Percentiles rank a stretch among this genome's conserved stretches.
Conservation (phyloP, 35 echinoderm and acorn worm genomes). For the Lytechinus pictus region DNA sequence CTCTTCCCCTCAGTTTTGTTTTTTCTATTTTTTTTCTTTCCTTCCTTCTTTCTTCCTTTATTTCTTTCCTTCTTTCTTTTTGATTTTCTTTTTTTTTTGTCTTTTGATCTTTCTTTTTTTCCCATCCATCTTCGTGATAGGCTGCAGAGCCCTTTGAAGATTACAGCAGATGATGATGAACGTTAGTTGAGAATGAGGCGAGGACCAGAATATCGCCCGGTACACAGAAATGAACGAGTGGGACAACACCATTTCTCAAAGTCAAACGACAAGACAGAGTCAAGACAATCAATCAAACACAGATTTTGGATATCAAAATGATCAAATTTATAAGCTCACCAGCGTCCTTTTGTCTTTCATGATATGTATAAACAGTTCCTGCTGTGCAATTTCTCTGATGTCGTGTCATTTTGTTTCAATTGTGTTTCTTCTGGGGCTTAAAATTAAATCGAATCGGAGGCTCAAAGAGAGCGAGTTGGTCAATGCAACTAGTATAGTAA, state of each 20-base stretch:
- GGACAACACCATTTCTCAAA: neutral
- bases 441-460: too few relatives aligned
- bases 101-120: neutral
- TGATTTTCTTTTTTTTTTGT: too few relatives aligned
- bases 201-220: too few relatives aligned
- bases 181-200: too few relatives aligned
- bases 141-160: too few relatives aligned
- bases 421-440: too few relatives aligned
- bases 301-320: neutral
- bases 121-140: too few relatives aligned
- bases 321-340: conserved; percentile 46
- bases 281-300: neutral
- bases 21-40: neutral
- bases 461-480: too few relatives aligned
- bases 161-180: too few relatives aligned
- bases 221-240: neutral
- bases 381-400: conserved; percentile 97
- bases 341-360: conserved; percentile 94
- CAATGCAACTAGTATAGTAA: too few relatives aligned
- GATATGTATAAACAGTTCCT: conserved; percentile 93
- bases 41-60: neutral
- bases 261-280: neutral
- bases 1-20: neutral
- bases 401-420: conserved; percentile 75
- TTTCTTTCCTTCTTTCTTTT: too few relatives aligned